These are phyloP conservation scores for Drosophila barbarae DNA, from an alignment of 2,888 invertebrate species.

Conservation along the genomic window DNA sequence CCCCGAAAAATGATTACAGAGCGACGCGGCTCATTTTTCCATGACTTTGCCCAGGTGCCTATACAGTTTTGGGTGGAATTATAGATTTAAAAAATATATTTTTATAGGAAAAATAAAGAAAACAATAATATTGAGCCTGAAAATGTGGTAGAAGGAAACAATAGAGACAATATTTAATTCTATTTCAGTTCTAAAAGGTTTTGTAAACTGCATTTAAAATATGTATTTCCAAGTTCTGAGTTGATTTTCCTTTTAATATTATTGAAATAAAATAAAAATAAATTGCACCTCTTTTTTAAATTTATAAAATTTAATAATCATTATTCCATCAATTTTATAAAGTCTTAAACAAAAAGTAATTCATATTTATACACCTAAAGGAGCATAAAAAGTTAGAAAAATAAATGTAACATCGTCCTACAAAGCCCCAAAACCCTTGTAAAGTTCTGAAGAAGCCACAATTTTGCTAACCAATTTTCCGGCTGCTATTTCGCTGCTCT, in stretches of 20 bases:
- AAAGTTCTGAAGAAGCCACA: neutral
- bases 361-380: neutral
- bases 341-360: neutral
- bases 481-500: neutral
- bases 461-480: neutral
- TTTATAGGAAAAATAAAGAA: neutral
- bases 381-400: neutral
- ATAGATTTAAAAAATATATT: neutral
- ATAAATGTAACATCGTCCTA: neutral
- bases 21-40: slow-evolving; percentile 39
- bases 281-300: no score
- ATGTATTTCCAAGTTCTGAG: no score
- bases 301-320: no score
- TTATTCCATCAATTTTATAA: no score
- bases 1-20: slow-evolving; percentile 47
- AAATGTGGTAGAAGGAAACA: no score
- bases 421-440: neutral
- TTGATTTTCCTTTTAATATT: no score
- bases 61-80: neutral
- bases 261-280: no score
- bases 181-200: neutral
- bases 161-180: no score
- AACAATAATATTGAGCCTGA: neutral
- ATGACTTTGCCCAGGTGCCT: slow-evolving; percentile 23
- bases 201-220: neutral